Evolutionary conservation across 1,140 invertebrate species (phyloP).

Genomic region (Orchestia grillus): DNA sequence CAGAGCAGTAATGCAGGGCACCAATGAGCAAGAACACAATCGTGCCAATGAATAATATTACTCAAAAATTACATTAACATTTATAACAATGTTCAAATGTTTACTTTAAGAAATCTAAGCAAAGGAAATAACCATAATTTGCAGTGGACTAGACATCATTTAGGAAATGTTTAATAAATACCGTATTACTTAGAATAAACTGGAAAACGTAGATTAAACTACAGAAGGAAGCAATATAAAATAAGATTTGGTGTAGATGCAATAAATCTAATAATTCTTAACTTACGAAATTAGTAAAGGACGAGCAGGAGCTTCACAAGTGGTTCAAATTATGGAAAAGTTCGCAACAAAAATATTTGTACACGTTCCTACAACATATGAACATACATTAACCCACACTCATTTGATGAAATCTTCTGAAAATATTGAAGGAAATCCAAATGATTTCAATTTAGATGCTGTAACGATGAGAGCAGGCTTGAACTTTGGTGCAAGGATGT

Average conservation of each 20-base stretch:
- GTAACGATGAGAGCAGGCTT: too few species aligned
- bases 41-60: neutral
- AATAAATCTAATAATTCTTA: neutral
- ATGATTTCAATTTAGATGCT: too few species aligned
- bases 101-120: neutral
- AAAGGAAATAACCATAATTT: neutral
- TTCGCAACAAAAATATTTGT: neutral
- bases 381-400: neutral
- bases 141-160: neutral
- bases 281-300: neutral
- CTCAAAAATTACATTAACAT: neutral
- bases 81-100: neutral
- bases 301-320: neutral
- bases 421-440: too few species aligned
- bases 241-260: neutral
- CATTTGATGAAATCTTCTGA: neutral
- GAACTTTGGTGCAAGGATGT: too few species aligned
- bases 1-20: too few species aligned
- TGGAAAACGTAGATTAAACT: neutral
- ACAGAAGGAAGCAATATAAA: neutral
- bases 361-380: neutral
- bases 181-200: neutral
- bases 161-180: neutral
- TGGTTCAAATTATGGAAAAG: neutral
- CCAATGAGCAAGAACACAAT: too few species aligned